Evolutionary conservation across 2,888 invertebrate species (phyloP), one percentile per base, ranked within the genome.

Genomic region (Petrolisthes cinctipes): DNA sequence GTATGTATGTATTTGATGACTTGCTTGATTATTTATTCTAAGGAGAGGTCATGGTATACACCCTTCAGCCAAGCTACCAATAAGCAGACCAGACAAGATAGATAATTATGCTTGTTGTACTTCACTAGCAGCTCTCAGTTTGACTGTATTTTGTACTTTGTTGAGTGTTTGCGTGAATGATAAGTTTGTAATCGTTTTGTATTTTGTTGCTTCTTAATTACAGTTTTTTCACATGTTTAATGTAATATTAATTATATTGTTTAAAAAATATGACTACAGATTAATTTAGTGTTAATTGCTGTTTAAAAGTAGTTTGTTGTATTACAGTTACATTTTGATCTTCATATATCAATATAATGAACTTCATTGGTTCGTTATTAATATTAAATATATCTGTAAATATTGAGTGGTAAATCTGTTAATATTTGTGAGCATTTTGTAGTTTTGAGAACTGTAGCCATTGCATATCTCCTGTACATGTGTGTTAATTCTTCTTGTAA

Each of bases 381-480:
- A 66, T 83, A 73, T 83, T 6, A 84, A 78, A 68, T 84, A 84
- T 37, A 53, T 84, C 53, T 84, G 78, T 84, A 84, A 78, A 84
- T 84, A 84, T 84, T 20, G 54, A 54, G 37, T 53, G 37, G 11
- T 81, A 81, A 53, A 81, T 81, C 14, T 20, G 14, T 81, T 9
- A 17, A 56, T 81, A 56, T 79, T 37, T 79, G 20, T 81, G 56
- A 53, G 20, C 53, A 81, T 56, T 81, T 17, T 81, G 11, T 81
- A 81, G 23, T n/a, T 6, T 71, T 71, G 71, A 71, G 71, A 71
- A 71, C 71, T 71, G 71, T 71, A 71, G 71, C 71, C 71, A 71
- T 71, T 71, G n/a, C 71, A n/a, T 71, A 71, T 71, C 71, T 71
- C 71, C 71, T 71, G 14, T 71, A 11, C 71, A 71, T 71, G 71